Conservation (phyloP, 2,888 invertebrate species). For the Falcaria lacertinaria region DNA sequence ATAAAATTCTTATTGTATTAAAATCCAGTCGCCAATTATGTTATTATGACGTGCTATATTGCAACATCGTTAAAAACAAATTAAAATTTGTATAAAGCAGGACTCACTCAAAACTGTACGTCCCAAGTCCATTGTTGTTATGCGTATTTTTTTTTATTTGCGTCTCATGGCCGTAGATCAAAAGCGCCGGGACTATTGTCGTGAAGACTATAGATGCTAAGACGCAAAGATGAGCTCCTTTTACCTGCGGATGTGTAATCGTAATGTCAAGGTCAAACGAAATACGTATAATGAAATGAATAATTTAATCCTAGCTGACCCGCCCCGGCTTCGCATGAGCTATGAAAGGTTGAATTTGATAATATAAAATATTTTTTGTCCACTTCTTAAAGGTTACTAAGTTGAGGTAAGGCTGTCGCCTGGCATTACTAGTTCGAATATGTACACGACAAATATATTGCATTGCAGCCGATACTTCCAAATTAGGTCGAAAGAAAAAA, state of each 20-base stretch:
- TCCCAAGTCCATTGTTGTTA: conserved; percentile 63
- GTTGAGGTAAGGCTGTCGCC: too few species aligned
- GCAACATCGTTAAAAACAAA: background rate
- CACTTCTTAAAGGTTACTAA: too few species aligned
- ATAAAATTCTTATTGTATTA: background rate
- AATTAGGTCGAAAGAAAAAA: too few species aligned
- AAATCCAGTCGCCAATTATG: background rate
- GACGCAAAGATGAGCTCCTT: conserved; percentile 35
- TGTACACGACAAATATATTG: too few species aligned
- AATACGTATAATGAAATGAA: too few species aligned
- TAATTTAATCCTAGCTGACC: too few species aligned
- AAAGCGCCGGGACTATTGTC: conserved; percentile 29
- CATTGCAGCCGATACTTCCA: too few species aligned
- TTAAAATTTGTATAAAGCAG: background rate
- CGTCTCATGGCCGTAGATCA: conserved; percentile 33
- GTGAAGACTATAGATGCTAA: conserved; percentile 28
- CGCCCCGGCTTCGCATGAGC: too few species aligned
- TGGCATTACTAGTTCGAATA: too few species aligned
- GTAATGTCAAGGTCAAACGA: conserved; percentile 60
- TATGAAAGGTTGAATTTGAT: too few species aligned
- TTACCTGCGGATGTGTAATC: conserved; percentile 50
- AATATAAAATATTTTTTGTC: too few species aligned
- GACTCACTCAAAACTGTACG: conserved; percentile 73
- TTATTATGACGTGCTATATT: background rate
- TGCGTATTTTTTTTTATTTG: conserved; percentile 51